Evolutionary conservation across 2,113 vertebrate species (phyloP).

Genomic region (Mesocricetus auratus): DNA sequence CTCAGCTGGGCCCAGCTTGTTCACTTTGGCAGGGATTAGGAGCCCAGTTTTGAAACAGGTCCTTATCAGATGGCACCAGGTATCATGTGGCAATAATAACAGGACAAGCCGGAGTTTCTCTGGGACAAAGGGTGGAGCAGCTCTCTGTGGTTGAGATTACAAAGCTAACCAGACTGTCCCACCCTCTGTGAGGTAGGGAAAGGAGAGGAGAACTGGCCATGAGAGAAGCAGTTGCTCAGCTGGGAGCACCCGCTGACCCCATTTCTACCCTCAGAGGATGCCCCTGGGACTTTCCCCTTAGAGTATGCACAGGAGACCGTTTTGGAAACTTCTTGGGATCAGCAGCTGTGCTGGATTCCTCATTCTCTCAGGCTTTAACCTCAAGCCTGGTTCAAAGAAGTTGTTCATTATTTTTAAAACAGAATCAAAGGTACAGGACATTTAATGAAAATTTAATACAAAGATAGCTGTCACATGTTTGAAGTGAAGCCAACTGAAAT

Average conservation of each 20-base stretch:
- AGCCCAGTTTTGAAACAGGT: constrained; percentile 30
- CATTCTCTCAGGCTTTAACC: not conserved
- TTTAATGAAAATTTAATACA: not conserved
- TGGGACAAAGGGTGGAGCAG: not conserved
- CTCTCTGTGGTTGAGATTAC: constrained; percentile 25
- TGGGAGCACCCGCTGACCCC: not conserved
- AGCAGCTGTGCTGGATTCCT: not conserved
- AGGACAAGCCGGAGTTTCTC: not conserved
- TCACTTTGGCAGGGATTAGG: not conserved
- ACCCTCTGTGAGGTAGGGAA: not conserved
- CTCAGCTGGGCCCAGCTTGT: not conserved
- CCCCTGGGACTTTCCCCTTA: not conserved
- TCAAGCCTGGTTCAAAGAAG: not conserved
- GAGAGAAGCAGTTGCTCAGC: not conserved
- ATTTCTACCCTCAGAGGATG: not conserved
- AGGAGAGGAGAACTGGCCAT: not conserved
- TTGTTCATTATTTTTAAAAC: not conserved
- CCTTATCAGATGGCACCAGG: constrained; percentile 25
- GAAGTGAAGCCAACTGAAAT: not conserved
- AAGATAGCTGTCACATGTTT: not conserved
- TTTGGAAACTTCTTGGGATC: not conserved
- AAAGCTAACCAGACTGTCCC: not conserved
- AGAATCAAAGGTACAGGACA: not conserved
- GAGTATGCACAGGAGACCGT: not conserved
- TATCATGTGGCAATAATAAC: not conserved